Conservation (phyloP, 2,113 vertebrate species). For the Lontra canadensis region DNA sequence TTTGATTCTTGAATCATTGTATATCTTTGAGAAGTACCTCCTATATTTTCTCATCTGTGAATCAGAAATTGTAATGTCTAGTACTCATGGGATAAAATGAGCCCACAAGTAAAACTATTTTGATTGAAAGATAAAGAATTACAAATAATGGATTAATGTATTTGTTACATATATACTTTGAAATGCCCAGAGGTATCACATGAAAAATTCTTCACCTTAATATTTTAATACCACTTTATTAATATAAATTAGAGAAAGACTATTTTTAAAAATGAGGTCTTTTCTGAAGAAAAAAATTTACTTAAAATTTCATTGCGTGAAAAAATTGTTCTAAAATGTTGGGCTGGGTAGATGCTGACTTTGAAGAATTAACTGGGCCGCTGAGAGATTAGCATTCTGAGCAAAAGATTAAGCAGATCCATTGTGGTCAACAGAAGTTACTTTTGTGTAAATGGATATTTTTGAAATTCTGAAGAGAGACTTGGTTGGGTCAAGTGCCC, state of each 20-base stretch:
- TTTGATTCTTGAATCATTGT: background rate
- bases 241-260: background rate
- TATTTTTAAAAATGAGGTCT: background rate
- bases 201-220: constrained; percentile 17
- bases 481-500: background rate
- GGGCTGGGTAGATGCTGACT: background rate
- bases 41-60: background rate
- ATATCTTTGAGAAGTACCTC: background rate
- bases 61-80: background rate
- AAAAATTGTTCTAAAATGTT: background rate
- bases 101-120: background rate
- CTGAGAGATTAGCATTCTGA: background rate
- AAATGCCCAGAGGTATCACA: background rate
- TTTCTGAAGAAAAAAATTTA: background rate
- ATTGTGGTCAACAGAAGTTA: rapidly evolving
- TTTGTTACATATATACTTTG: background rate
- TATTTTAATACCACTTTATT: background rate
- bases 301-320: background rate
- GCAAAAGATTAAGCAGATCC: background rate
- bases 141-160: background rate
- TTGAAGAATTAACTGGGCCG: background rate
- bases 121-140: constrained; percentile 7
- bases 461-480: constrained; percentile 21
- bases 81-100: background rate
- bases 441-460: background rate